phyloP scores from a whole-genome alignment of 2,113 vertebrate genomes.

The Cygnus atratus region DNA sequence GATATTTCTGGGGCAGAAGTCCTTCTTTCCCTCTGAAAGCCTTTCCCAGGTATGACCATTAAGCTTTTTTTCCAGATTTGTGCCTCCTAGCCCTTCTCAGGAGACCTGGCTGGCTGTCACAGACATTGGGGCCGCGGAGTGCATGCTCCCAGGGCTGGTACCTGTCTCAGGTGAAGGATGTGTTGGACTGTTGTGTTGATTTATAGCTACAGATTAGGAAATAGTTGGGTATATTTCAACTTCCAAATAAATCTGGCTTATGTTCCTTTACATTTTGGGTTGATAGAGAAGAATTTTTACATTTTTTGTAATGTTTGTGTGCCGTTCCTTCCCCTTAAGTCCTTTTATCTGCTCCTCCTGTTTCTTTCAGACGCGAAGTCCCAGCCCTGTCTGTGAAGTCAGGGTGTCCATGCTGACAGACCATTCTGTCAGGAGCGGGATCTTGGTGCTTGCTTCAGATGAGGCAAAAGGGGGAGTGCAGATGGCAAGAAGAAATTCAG shows the following conservation, averaged over 20 bases:
- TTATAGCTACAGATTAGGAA: slow-evolving; percentile 6
- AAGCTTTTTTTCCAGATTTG: background rate
- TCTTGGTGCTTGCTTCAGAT: slow-evolving; percentile 63
- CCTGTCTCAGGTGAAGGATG: background rate
- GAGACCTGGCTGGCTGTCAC: background rate
- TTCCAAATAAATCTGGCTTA: slow-evolving; percentile 28
- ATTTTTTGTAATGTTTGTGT: slow-evolving; percentile 36
- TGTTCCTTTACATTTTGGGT: background rate
- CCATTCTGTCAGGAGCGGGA: slow-evolving; percentile 66
- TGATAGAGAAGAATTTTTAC: slow-evolving; percentile 18
- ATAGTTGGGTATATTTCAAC: slow-evolving; percentile 11
- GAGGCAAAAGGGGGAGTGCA: slow-evolving; percentile 63
- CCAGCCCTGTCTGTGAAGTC: slow-evolving; percentile 64
- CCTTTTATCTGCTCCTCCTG: slow-evolving; percentile 65
- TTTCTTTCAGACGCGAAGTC: slow-evolving; percentile 66
- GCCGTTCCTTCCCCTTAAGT: slow-evolving; percentile 21
- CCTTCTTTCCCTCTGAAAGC: background rate
- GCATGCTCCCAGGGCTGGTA: background rate
- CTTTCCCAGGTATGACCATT: background rate
- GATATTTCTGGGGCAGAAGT: background rate
- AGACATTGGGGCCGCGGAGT: background rate
- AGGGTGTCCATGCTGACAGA: slow-evolving; percentile 67
- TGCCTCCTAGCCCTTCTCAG: background rate
- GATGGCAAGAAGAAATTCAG: slow-evolving; percentile 54
- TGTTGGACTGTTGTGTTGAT: background rate